A percentile compares a stretch with the other conserved stretches of the same genome.
Evolutionary conservation across 2,797 vertebrate genomes (phyloP).

Genomic region (Anabas testudineus): DNA sequence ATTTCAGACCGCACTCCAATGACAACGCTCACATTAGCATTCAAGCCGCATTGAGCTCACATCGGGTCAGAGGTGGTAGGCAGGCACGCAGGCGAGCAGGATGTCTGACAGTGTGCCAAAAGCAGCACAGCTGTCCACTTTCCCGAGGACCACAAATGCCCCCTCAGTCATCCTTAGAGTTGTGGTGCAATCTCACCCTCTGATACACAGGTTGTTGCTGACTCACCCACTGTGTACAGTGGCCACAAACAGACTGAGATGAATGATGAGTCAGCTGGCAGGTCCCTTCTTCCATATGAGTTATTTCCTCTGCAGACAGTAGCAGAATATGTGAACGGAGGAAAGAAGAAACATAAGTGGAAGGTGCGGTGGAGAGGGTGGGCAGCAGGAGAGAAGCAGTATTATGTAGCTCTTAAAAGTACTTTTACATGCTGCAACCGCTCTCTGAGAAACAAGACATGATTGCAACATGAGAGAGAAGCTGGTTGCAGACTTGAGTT

Average conservation of each 20-base stretch:
- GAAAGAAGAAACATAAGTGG: conserved; percentile 36
- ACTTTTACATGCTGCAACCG: conserved; percentile 36
- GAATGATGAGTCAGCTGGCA: conserved; percentile 70
- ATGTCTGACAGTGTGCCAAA: conserved; percentile 71
- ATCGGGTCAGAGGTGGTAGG: conserved; percentile 66
- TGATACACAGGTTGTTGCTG: conserved; percentile 63
- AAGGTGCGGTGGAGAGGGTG: conserved; percentile 32
- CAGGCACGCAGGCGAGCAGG: conserved; percentile 55
- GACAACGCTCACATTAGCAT: conserved; percentile 68
- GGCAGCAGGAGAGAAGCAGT: conserved; percentile 47
- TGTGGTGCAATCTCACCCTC: conserved; percentile 46
- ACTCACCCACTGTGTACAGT: conserved; percentile 66
- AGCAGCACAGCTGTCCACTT: conserved; percentile 68
- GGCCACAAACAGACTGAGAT: conserved; percentile 71
- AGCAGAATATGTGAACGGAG: conserved; percentile 44
- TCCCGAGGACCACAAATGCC: conserved; percentile 52
- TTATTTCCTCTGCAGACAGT: conserved; percentile 71
- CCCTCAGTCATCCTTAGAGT: conserved; percentile 47
- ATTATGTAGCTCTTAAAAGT: conserved; percentile 53
- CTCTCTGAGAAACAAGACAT: conserved; percentile 39
- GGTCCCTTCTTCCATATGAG: conserved; percentile 60
- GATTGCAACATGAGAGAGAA: conserved; percentile 44
- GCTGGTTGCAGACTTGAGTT: conserved; percentile 34
- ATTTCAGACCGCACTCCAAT: conserved; percentile 63
- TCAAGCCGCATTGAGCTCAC: conserved; percentile 41